Evolutionary conservation across 1,140 invertebrate genomes (phyloP).

Genomic region (Campoletis sonorensis): DNA sequence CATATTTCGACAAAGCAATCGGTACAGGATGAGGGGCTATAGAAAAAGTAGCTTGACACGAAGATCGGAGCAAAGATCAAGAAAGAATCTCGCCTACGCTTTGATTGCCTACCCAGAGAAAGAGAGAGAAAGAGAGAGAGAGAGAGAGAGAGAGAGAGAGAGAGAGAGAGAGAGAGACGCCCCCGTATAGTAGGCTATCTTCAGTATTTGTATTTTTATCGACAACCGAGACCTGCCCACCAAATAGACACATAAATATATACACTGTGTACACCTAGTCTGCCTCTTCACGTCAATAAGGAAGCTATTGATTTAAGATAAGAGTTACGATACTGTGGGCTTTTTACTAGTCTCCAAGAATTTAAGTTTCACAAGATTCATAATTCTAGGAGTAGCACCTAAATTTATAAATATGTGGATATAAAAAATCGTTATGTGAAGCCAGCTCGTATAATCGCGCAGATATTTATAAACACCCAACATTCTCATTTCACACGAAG

Average conservation of each 20-base stretch:
- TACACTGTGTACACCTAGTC: slow-evolving; percentile 21
- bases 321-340: slow-evolving; percentile 38
- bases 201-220: slow-evolving; percentile 57
- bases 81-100: slow-evolving; percentile 30
- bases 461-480: not conserved
- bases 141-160: no score
- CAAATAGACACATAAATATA: not conserved
- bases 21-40: not conserved
- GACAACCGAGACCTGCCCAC: slow-evolving; percentile 46
- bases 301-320: slow-evolving; percentile 63
- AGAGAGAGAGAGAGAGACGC: not conserved
- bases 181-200: slow-evolving; percentile 32
- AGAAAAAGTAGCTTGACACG: not conserved
- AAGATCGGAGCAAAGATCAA: not conserved
- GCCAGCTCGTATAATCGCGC: slow-evolving; percentile 29
- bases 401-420: not conserved
- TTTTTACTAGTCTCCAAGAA: slow-evolving; percentile 27
- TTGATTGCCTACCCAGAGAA: not conserved
- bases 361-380: slow-evolving; percentile 46
- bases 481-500: not conserved
- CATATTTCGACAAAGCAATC: no score
- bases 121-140: not conserved
- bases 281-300: slow-evolving; percentile 52
- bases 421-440: no score
- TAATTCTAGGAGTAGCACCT: not conserved